Conservation (phyloP, 2,113 vertebrate species). For the Nesogale talazaci region DNA sequence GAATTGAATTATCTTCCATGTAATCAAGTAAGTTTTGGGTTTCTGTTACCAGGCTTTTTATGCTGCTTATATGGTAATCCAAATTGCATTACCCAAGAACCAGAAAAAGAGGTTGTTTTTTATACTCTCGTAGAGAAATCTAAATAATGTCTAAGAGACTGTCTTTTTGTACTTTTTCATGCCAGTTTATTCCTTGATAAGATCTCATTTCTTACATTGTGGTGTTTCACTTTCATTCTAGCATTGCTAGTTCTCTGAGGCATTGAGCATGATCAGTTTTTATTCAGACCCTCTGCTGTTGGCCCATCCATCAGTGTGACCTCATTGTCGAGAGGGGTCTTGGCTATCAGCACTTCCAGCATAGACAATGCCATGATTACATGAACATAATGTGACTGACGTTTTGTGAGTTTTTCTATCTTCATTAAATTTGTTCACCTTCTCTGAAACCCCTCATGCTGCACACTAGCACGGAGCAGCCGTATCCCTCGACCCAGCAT, state of each 20-base stretch:
- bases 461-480: constrained; percentile 99
- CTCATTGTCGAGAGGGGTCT: not conserved
- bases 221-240: constrained; percentile 1
- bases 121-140: constrained; percentile 10
- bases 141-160: not conserved
- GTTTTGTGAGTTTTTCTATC: constrained; percentile 89
- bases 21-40: constrained; percentile 52
- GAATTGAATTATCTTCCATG: constrained; percentile 37
- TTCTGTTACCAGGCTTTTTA: not conserved
- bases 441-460: constrained; percentile 96
- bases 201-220: constrained; percentile 45
- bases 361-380: constrained; percentile 83
- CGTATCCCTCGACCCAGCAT: constrained; percentile 99
- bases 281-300: not conserved
- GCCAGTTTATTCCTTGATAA: constrained; percentile 56
- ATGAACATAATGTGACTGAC: constrained; percentile 87
- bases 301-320: not conserved
- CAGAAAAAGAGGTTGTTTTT: constrained; percentile 42
- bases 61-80: constrained; percentile 8
- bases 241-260: constrained; percentile 11
- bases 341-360: not conserved
- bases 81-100: not conserved
- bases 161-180: constrained; percentile 9
- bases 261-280: not conserved
- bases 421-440: constrained; percentile 97